phyloP scores from a whole-genome alignment of 2,113 vertebrate genomes.

The Rhea americana region DNA sequence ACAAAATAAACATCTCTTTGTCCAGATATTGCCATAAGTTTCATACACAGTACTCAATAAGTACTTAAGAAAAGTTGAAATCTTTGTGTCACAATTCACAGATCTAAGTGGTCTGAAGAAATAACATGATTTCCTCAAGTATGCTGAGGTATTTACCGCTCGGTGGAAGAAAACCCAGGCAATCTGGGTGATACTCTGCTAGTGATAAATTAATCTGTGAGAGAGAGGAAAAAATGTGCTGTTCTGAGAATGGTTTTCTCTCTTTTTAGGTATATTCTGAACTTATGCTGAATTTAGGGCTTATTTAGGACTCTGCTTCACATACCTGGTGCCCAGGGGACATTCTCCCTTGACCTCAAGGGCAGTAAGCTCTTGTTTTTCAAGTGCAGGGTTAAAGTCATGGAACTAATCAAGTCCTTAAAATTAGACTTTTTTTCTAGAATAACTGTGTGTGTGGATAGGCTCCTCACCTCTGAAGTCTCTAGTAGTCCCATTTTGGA shows the following conservation, averaged over 20 bases:
- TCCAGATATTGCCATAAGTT: neutral
- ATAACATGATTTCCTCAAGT: neutral
- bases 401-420: accelerated
- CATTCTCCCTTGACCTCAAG: accelerated
- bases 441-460: neutral
- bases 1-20: neutral
- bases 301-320: neutral
- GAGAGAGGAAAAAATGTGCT: neutral
- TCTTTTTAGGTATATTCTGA: neutral
- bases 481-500: neutral
- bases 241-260: neutral
- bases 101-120: neutral
- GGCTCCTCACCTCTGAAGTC: neutral
- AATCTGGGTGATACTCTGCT: neutral
- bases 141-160: neutral
- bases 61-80: neutral
- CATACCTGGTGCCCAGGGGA: neutral
- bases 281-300: neutral
- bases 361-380: neutral
- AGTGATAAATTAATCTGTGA: neutral
- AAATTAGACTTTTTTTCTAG: neutral
- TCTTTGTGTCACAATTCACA: neutral
- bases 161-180: neutral
- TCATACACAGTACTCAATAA: neutral
- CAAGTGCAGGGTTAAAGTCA: neutral